Conservation (phyloP, 2,113 vertebrate genomes). For the Morphnarchus princeps region DNA sequence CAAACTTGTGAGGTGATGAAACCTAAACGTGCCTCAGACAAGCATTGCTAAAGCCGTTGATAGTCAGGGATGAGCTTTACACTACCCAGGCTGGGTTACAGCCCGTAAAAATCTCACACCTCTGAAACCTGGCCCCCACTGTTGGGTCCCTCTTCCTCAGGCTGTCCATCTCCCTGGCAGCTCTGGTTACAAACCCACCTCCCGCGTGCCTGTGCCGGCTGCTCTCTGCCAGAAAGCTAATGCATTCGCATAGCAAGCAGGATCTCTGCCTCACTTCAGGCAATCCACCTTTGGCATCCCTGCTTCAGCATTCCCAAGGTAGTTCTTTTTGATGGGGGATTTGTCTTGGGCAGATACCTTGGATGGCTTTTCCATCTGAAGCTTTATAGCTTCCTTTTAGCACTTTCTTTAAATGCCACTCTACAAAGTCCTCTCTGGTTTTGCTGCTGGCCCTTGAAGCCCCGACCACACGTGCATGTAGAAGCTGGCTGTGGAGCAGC, state of each 20-base stretch:
- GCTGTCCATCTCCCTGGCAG: not conserved
- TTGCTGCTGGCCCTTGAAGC: not conserved
- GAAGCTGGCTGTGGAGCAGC: not conserved
- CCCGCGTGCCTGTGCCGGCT: not conserved
- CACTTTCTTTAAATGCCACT: not conserved
- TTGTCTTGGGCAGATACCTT: not conserved
- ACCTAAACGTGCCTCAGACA: not conserved
- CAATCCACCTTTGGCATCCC: not conserved
- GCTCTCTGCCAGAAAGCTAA: not conserved
- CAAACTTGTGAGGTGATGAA: not conserved
- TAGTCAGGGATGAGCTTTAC: not conserved
- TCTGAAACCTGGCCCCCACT: not conserved
- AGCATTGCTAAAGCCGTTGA: not conserved
- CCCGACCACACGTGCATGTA: accelerated
- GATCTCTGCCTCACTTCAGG: not conserved
- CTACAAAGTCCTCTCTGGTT: not conserved
- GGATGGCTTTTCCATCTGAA: not conserved
- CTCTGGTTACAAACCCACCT: not conserved
- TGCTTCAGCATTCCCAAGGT: not conserved
- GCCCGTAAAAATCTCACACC: not conserved
- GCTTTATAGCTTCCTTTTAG: not conserved
- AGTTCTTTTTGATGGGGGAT: not conserved
- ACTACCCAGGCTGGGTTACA: not conserved
- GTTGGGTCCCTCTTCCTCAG: not conserved
- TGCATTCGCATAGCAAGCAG: not conserved